Base-by-base conservation (phyloP, 2,797 vertebrate genomes). In the Pristis pectinata region DNA sequence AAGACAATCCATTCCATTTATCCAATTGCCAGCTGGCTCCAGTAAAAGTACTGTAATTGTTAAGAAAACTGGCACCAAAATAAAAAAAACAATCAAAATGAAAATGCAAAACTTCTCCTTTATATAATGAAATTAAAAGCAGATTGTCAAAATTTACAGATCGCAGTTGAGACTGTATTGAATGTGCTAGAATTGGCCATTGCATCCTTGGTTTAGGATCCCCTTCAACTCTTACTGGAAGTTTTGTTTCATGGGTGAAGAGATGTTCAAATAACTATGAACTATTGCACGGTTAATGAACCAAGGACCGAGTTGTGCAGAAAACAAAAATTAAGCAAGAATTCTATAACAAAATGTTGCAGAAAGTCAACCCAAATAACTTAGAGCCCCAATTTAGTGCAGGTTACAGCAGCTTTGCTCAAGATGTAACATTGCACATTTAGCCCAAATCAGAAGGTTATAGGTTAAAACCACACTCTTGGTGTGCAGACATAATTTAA, bases 71-170 rank as follows among this genome's bases (percentile, higher is more conserved):
- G 92, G 92, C 70, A 76, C 44, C 70, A 94, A 76, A 41, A 2
- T 72, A 13, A 53, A 34, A 44, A 94, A 74, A 53, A 94, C 70
- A 72, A 49, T 94, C 49, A 94, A 91, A 76, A 76, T 74, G 41
- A 49, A 76, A 49, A 76, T 94, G 30, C 44, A 53, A 92, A 94
- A 34, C 92, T 76, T 94, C 44, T 76, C 70, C 76, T 53, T 94
- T 94, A 94, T 53, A 72, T 34, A 34, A 30, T 53, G 30, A 76
- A 94, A 94, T 94, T 94, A 94, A 94, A 94, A 94, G 92, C 92
- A 94, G 41, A 74, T 94, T 94, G 41, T 94, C 44, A 17, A 53
- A 76, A 49, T 53, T 44, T 53, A 76, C 44, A 74, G 27, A 67
- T 76, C 24, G 27, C 70, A 94, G 92, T 49, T 30, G 37, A 24